Evolutionary conservation across 2,113 vertebrate genomes (phyloP).

Genomic region (Pelecanoides urinatrix): DNA sequence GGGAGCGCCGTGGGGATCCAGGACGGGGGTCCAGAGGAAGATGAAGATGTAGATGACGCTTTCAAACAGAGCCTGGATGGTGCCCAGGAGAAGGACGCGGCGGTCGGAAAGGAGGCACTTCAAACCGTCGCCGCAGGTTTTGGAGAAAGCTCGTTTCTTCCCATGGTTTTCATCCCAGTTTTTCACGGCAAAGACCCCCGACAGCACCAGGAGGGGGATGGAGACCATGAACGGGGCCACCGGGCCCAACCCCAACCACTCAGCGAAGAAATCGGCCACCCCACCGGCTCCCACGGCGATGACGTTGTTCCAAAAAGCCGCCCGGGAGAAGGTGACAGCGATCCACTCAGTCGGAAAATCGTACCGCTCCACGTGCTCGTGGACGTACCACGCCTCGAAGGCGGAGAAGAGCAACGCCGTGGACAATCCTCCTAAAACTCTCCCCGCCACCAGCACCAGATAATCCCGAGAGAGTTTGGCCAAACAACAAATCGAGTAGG

Average conservation of each 20-base stretch:
- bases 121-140: conserved; percentile 82
- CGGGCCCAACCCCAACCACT: conserved; percentile 87
- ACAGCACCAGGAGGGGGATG: conserved; percentile 82
- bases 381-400: conserved; percentile 90
- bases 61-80: conserved; percentile 91
- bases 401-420: conserved; percentile 86
- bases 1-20: conserved; percentile 87
- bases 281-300: conserved; percentile 86
- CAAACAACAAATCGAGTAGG: conserved; percentile 85
- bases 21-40: conserved; percentile 93
- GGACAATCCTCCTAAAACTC: conserved; percentile 87
- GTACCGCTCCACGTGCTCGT: conserved; percentile 82
- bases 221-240: conserved; percentile 89
- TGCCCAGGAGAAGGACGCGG: conserved; percentile 86
- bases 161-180: conserved; percentile 87
- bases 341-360: conserved; percentile 94
- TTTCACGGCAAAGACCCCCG: conserved; percentile 78
- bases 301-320: conserved; percentile 86
- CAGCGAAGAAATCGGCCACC: conserved; percentile 83
- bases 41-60: conserved; percentile 93
- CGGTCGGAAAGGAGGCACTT: conserved; percentile 86
- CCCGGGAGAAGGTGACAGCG: conserved; percentile 82
- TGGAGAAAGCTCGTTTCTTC: conserved; percentile 72
- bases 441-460: conserved; percentile 84
- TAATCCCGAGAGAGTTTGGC: conserved; percentile 91